phyloP scores from a whole-genome alignment of 2,797 vertebrate genomes.

The Yasuhikotakia modesta region DNA sequence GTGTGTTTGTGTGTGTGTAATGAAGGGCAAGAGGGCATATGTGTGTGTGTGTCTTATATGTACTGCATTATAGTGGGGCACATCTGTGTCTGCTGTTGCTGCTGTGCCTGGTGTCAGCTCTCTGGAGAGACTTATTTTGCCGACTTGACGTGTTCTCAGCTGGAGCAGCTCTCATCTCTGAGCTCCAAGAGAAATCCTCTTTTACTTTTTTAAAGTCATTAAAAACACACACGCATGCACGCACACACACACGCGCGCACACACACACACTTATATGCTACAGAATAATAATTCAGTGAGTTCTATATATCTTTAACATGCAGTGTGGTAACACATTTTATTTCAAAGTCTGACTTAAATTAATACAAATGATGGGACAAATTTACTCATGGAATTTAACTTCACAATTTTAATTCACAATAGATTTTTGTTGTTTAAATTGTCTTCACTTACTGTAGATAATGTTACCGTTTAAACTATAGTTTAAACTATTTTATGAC shows the following conservation, averaged over 20 bases:
- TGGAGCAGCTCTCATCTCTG: constrained; percentile 55
- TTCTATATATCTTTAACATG: background rate
- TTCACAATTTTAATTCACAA: too few relatives aligned
- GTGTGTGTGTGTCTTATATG: constrained; percentile 33
- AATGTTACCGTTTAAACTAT: background rate
- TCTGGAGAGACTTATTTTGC: constrained; percentile 60
- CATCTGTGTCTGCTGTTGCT: constrained; percentile 60
- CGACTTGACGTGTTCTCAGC: constrained; percentile 63
- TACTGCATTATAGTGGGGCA: constrained; percentile 49
- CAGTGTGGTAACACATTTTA: background rate
- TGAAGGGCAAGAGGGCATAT: constrained; percentile 44
- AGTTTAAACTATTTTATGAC: background rate
- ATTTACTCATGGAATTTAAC: background rate
- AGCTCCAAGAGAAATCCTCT: constrained; percentile 39
- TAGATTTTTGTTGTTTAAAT: too few relatives aligned
- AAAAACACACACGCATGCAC: background rate
- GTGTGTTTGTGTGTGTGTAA: too few relatives aligned
- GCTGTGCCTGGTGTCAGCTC: constrained; percentile 62
- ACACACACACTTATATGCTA: background rate
- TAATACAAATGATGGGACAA: background rate
- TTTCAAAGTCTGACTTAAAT: background rate
- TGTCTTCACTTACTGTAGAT: background rate
- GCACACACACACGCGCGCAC: constrained; percentile 50
- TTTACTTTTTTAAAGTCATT: constrained; percentile 12
- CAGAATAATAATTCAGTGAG: background rate